These are phyloP conservation scores for Neosilurus mollespiculum DNA, from an alignment of 2,797 vertebrate species.

Conservation along the genomic window DNA sequence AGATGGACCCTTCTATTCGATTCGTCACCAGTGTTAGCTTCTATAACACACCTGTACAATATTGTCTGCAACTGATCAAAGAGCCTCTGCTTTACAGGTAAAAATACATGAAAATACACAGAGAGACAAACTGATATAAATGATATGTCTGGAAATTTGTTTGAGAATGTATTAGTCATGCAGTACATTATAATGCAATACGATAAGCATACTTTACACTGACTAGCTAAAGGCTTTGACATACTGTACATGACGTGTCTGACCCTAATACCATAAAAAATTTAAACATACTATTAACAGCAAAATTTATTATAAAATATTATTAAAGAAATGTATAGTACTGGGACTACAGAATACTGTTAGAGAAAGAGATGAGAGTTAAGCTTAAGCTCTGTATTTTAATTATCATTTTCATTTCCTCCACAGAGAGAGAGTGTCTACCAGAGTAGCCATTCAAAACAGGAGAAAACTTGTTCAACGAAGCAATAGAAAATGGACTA, in stretches of 20 bases:
- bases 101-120: neutral
- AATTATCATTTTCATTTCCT: neutral
- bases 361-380: neutral
- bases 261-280: neutral
- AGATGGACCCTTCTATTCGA: conserved; percentile 34
- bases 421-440: conserved; percentile 31
- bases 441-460: neutral
- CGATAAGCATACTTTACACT: neutral
- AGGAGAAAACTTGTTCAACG: conserved; percentile 13
- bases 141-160: neutral
- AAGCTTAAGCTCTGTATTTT: neutral
- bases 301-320: neutral
- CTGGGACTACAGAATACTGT: neutral
- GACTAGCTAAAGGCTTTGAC: neutral
- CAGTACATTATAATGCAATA: neutral
- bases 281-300: neutral
- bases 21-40: conserved; percentile 40
- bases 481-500: conserved; percentile 29
- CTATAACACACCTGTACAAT: conserved; percentile 35
- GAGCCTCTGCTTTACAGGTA: conserved; percentile 45
- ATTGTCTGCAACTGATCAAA: conserved; percentile 44
- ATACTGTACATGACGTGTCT: neutral
- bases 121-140: neutral
- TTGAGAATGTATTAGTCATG: neutral
- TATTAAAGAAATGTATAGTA: neutral